Evolutionary conservation across 2,797 vertebrate genomes (phyloP).

Genomic region (Sciaenops ocellatus): DNA sequence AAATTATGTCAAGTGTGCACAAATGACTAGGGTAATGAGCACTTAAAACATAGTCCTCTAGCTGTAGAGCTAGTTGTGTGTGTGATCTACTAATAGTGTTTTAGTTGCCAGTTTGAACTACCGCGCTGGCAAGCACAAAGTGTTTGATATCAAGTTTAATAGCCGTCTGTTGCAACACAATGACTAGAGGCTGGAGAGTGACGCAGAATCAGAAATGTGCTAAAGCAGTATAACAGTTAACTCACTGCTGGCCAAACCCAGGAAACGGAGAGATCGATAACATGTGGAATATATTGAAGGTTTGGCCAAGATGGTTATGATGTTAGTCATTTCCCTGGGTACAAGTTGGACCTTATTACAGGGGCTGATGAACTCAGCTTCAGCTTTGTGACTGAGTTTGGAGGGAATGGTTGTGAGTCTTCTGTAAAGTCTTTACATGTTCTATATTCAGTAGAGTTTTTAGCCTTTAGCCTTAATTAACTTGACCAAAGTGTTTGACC

Average conservation of each 20-base stretch:
- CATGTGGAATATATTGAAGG: conserved; percentile 75
- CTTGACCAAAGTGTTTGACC: background rate
- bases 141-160: conserved; percentile 53
- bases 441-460: background rate
- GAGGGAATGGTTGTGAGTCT: background rate
- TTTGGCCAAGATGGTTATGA: conserved; percentile 64
- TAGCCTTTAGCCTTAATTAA: conserved; percentile 4
- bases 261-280: conserved; percentile 59
- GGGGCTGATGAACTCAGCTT: conserved; percentile 30
- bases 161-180: conserved; percentile 33
- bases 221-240: conserved; percentile 26
- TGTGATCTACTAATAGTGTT: conserved; percentile 5
- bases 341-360: conserved; percentile 30
- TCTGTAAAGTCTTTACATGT: conserved; percentile 1
- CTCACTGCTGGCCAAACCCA: conserved; percentile 18
- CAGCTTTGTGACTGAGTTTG: conserved; percentile 18
- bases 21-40: conserved; percentile 1
- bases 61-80: background rate
- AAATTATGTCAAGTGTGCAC: background rate
- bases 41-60: conserved; percentile 9
- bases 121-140: conserved; percentile 11
- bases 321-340: conserved; percentile 74
- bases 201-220: conserved; percentile 26
- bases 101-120: conserved; percentile 24
- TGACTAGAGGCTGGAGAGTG: conserved; percentile 26